phyloP scores from a whole-genome alignment of 92 coral and sea anemone genomes.

The Heliopora coerulea region DNA sequence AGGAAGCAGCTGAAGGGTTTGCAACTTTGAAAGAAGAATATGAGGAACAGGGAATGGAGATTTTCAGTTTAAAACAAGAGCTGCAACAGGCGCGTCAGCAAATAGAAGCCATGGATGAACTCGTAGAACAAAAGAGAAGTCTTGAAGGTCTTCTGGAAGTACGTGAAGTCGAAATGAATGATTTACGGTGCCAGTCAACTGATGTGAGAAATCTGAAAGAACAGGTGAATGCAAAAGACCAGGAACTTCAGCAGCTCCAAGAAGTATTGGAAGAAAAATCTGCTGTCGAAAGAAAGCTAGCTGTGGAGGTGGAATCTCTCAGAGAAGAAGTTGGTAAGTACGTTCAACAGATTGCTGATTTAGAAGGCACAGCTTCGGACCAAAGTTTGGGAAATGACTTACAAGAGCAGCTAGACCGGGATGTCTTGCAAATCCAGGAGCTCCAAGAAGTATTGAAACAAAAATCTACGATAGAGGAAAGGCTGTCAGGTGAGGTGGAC shows the following conservation, averaged over 20 bases:
- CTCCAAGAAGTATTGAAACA: background rate
- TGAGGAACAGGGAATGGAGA: conserved; percentile 48
- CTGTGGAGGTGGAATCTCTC: background rate
- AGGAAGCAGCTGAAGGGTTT: conserved; percentile 40
- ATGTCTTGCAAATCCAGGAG: background rate
- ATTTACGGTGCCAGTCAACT: conserved; percentile 8
- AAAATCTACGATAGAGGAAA: conserved; percentile 4
- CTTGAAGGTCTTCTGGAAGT: conserved; percentile 29
- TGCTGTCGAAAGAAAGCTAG: background rate
- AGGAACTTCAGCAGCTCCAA: conserved; percentile 48
- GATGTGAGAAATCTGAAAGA: conserved; percentile 53
- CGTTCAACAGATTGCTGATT: background rate
- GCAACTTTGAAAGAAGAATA: conserved; percentile 40
- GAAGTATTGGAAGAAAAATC: conserved; percentile 27
- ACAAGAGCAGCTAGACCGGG: background rate
- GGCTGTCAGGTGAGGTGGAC: background rate
- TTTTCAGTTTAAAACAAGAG: conserved; percentile 15
- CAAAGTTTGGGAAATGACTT: background rate
- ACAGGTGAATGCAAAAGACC: background rate
- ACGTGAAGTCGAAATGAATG: conserved; percentile 19
- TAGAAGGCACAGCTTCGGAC: background rate
- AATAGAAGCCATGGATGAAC: conserved; percentile 15
- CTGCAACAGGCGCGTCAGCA: background rate
- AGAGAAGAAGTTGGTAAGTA: background rate
- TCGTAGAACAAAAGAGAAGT: conserved; percentile 28